Conservation (phyloP, 1,140 invertebrate species). For the Magallana ariakensis region DNA sequence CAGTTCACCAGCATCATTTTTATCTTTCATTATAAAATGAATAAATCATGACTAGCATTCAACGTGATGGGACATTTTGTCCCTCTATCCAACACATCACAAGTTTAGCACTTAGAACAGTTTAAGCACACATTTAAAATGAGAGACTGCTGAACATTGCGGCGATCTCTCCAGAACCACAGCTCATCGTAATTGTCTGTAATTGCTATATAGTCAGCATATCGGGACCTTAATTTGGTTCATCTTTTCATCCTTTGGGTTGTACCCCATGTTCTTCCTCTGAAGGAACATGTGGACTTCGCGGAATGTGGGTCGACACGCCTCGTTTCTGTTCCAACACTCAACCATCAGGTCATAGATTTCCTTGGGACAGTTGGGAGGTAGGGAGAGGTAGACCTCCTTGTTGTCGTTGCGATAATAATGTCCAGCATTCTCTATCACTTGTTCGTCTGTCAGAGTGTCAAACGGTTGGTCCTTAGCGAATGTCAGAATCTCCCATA, state of each 20-base stretch:
- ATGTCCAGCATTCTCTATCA: constrained; percentile 84
- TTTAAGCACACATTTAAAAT: constrained; percentile 15
- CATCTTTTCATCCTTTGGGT: constrained; percentile 78
- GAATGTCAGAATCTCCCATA: constrained; percentile 94
- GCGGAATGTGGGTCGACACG: constrained; percentile 89
- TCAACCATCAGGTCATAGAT: constrained; percentile 94
- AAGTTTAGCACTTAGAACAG: constrained; percentile 30
- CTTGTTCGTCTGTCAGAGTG: constrained; percentile 87
- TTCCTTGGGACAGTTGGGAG: constrained; percentile 76
- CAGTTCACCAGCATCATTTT: constrained; percentile 31
- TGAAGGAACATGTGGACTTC: constrained; percentile 95
- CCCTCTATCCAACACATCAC: constrained; percentile 20
- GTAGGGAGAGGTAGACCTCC: constrained; percentile 73
- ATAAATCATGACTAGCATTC: constrained; percentile 36
- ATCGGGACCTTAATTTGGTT: constrained; percentile 75
- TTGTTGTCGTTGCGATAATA: constrained; percentile 76
- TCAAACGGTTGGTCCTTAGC: constrained; percentile 91
- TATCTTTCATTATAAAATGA: constrained; percentile 17
- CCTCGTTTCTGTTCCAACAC: constrained; percentile 92
- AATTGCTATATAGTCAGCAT: constrained; percentile 68
- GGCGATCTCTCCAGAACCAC: not conserved
- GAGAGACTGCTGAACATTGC: not conserved
- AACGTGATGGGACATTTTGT: not conserved
- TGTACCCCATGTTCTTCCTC: constrained; percentile 89
- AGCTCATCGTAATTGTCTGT: constrained; percentile 13